Evolutionary conservation across 53 echinoderm and acorn worm species (phyloP).

Genomic region (Arbacia lixula): DNA sequence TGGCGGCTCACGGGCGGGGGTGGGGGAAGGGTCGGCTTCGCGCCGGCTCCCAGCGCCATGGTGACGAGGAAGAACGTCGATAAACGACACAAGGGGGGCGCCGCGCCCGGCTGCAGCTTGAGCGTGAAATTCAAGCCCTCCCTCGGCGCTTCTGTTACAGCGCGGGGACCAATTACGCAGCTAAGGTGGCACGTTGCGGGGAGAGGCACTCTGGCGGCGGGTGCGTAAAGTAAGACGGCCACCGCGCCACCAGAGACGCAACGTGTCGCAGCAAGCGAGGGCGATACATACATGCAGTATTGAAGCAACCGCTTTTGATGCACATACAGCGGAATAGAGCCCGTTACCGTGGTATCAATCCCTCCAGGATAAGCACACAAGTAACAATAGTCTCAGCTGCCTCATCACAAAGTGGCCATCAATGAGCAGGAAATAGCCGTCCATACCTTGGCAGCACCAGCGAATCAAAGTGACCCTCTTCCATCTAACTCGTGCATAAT

Average conservation of each 20-base stretch:
- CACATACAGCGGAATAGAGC: slow-evolving; percentile 18
- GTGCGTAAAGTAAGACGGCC: slow-evolving; percentile 24
- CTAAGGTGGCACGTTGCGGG: slow-evolving; percentile 41
- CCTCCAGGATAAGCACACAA: slow-evolving; percentile 35
- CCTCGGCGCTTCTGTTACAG: slow-evolving; percentile 54
- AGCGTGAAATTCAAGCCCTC: slow-evolving; percentile 55
- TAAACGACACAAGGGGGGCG: slow-evolving; percentile 47
- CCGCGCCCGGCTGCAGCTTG: slow-evolving; percentile 50
- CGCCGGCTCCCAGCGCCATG: slow-evolving; percentile 38
- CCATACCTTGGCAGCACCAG: too few species aligned
- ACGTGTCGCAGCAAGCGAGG: slow-evolving; percentile 25
- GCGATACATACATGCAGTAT: slow-evolving; percentile 21
- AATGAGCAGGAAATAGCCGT: too few species aligned
- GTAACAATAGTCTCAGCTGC: too few species aligned
- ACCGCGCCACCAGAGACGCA: slow-evolving; percentile 1
- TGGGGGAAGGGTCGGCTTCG: slow-evolving; percentile 29
- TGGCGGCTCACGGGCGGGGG: slow-evolving; percentile 14
- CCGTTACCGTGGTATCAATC: slow-evolving; percentile 27
- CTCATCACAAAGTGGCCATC: too few species aligned
- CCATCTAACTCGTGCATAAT: too few species aligned
- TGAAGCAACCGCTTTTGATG: slow-evolving; percentile 5
- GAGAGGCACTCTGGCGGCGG: neutral
- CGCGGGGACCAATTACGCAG: slow-evolving; percentile 53
- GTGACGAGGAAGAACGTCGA: slow-evolving; percentile 46
- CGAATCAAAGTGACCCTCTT: too few species aligned